Evolutionary conservation across 1,140 invertebrate genomes (phyloP), one percentile per base, ranked within the genome.

Genomic region (Scylla paramamosain): DNA sequence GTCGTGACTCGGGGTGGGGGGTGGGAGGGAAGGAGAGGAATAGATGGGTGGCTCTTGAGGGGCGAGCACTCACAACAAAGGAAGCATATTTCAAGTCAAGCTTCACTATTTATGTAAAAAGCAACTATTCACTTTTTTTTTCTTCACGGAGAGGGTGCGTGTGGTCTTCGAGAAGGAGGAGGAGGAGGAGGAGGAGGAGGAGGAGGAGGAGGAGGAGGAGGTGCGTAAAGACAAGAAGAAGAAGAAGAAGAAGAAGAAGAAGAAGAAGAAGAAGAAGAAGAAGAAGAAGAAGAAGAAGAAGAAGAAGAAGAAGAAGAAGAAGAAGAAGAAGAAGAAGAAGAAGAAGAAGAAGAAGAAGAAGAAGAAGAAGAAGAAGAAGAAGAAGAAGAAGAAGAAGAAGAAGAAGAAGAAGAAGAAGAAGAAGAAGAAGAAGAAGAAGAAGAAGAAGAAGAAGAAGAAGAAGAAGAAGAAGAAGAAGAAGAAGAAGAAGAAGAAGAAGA

Each of bases 21-120:
- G 10, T 3, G 20, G 52, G 52, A 0, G 52, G 52, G 20, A 12
- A 20, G 52, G 10, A 59, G 20, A 20, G 52, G 52, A 16, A 59
- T 8, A 12, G 52, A 20, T 20, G 52, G 12, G 52, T 20, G 52
- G 52, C 52, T 59, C 20, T 20, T 16, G 52, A 59, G 20, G 52
- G 52, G 10, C 52, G 52, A 59, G 10, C 20, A 59, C 52, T 59
- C 52, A 59, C 52, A 59, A 59, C 52, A 59, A 59, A 77, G 25
- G 67, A 77, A 77, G 25, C 67, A 77, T 77, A 77, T 77, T 77
- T 77, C 67, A 77, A 77, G 16, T n/a, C 67, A n/a, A 20, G 67
- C 67, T 77, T 77, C 16, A 77, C 67, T 77, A 77, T 77, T 77
- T n/a, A 77, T 77, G 67, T 77, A 77, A 77, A 77, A 77, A 77